These are phyloP conservation scores for Dreissena polymorpha DNA, from an alignment of 1,140 invertebrate species.

Conservation along the genomic window DNA sequence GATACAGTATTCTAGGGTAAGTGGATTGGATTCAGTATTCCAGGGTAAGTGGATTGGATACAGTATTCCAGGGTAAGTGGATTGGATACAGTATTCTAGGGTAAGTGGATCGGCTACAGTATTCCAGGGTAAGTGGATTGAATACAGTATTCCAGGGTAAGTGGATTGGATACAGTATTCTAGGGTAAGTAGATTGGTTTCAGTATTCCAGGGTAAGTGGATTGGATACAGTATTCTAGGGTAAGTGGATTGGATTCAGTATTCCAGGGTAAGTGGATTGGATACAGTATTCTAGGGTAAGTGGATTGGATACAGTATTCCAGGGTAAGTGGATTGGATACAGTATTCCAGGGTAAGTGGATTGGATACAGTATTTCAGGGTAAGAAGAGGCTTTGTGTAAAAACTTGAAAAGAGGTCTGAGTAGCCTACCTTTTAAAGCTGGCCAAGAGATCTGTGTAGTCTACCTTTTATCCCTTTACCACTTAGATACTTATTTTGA, in stretches of 20 bases:
- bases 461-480: no score
- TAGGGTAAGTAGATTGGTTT: constrained; percentile 90
- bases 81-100: constrained; percentile 89
- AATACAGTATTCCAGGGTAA: constrained; percentile 89
- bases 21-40: constrained; percentile 91
- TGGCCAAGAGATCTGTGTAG: no score
- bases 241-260: constrained; percentile 91
- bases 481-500: no score
- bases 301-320: constrained; percentile 91
- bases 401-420: no score
- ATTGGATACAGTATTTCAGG: constrained; percentile 89
- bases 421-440: no score
- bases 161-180: constrained; percentile 91
- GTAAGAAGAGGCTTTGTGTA: constrained; percentile 60
- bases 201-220: constrained; percentile 90
- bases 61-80: constrained; percentile 90
- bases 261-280: constrained; percentile 90
- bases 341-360: constrained; percentile 90
- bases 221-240: constrained; percentile 89
- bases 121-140: constrained; percentile 90
- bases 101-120: constrained; percentile 91
- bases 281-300: constrained; percentile 89
- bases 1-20: constrained; percentile 89
- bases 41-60: constrained; percentile 90
- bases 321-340: constrained; percentile 90